These are phyloP conservation scores for Nothoprocta pentlandii DNA, from an alignment of 2,113 vertebrate genomes.

Conservation along the genomic window DNA sequence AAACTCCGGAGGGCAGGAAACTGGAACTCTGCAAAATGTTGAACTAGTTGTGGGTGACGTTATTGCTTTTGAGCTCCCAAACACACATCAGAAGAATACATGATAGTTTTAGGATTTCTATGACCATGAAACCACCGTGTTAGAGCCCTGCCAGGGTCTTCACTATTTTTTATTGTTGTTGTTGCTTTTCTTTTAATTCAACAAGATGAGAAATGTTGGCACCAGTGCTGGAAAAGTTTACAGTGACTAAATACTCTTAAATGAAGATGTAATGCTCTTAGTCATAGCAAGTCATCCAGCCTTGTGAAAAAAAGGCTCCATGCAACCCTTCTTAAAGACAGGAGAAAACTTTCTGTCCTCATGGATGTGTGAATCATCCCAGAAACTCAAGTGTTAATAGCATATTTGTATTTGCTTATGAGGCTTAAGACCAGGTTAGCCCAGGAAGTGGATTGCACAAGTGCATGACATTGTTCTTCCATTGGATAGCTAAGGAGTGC, in stretches of 20 bases:
- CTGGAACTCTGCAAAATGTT: slow-evolving; percentile 16
- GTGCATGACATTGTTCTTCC: neutral
- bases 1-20: slow-evolving; percentile 20
- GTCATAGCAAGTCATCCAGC: slow-evolving; percentile 1
- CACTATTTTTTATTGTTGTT: neutral
- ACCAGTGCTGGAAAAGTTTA: slow-evolving; percentile 57
- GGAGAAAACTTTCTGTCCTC: neutral
- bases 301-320: neutral
- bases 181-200: neutral
- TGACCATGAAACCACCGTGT: slow-evolving; percentile 7
- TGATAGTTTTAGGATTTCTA: neutral
- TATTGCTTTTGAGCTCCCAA: neutral
- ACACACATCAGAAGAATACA: slow-evolving; percentile 23
- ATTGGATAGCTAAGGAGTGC: neutral
- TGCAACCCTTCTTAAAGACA: neutral
- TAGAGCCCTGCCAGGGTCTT: slow-evolving; percentile 37
- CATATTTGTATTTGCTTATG: neutral
- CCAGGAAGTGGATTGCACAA: neutral
- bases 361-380: neutral
- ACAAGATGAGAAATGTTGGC: slow-evolving; percentile 56
- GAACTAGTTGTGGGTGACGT: slow-evolving; percentile 27
- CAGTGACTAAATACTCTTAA: slow-evolving; percentile 49
- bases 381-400: too few relatives aligned
- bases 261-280: slow-evolving; percentile 65
- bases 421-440: neutral